phyloP scores from a whole-genome alignment of 2,888 invertebrate genomes.

The Trichopoda pennipes region DNA sequence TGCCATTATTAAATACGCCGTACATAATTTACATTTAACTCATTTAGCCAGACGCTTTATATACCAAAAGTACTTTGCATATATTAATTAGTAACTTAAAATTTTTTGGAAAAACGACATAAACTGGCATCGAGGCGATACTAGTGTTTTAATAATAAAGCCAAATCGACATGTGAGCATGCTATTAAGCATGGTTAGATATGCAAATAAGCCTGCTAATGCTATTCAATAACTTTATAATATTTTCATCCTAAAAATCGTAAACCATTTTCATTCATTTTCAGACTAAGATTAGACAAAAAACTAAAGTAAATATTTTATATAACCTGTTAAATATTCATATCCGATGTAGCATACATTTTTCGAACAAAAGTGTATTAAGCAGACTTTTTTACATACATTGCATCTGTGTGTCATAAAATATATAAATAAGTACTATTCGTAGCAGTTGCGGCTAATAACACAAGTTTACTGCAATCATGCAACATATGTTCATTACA shows the following conservation, averaged over 20 bases:
- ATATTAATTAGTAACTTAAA: background rate
- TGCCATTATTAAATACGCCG: slow-evolving; percentile 3
- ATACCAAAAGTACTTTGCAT: background rate
- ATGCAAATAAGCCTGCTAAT: no score
- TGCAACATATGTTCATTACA: slow-evolving; percentile 26
- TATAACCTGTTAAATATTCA: background rate
- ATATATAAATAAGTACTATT: background rate
- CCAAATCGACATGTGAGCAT: background rate
- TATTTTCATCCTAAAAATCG: no score
- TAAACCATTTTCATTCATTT: no score
- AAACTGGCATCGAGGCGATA: background rate
- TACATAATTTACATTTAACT: slow-evolving; percentile 3
- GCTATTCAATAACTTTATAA: no score
- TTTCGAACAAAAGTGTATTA: slow-evolving; percentile 10
- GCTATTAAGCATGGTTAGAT: background rate
- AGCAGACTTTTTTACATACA: background rate
- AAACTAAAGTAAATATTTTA: background rate
- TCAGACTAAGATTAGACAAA: no score
- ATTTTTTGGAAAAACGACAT: background rate
- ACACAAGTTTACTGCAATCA: slow-evolving; percentile 22
- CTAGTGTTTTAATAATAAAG: no score
- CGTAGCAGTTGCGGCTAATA: slow-evolving; percentile 29
- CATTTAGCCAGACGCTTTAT: slow-evolving; percentile 22
- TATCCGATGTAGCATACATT: background rate
- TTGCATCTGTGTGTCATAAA: slow-evolving; percentile 1